Percentiles rank a stretch among this genome's conserved stretches.
These are phyloP conservation scores for Hyposmocoma kahamanoa DNA, from an alignment of 1,140 invertebrate species.

Conservation along the genomic window DNA sequence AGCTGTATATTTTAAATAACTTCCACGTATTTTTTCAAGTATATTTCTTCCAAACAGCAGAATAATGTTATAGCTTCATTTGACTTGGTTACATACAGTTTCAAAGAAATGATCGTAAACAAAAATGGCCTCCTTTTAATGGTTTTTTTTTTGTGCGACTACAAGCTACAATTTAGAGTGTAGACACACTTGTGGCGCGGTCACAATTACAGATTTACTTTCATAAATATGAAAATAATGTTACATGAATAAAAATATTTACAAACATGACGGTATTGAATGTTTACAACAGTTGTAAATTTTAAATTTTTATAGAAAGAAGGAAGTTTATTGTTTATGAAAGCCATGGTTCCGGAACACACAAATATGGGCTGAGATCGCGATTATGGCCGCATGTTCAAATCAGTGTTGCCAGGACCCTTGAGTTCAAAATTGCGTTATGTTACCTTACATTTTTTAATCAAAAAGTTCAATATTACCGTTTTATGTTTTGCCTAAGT, in stretches of 20 bases:
- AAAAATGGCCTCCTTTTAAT: slow-evolving; percentile 33
- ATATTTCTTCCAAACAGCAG: too few relatives aligned
- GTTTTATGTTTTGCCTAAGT: too few relatives aligned
- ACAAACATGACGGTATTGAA: neutral
- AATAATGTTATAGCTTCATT: too few relatives aligned
- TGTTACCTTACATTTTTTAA: too few relatives aligned
- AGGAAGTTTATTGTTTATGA: neutral
- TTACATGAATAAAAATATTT: neutral
- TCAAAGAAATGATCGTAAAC: slow-evolving; percentile 37
- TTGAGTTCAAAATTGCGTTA: too few relatives aligned
- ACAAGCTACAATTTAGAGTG: neutral
- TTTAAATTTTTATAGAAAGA: neutral
- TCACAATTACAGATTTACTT: neutral
- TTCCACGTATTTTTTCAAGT: too few relatives aligned
- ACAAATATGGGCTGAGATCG: too few relatives aligned
- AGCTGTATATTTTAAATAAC: too few relatives aligned
- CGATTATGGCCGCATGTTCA: too few relatives aligned
- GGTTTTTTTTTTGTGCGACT: slow-evolving; percentile 21
- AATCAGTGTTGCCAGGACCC: too few relatives aligned
- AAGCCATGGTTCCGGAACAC: neutral
- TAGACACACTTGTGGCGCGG: neutral
- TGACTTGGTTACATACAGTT: slow-evolving; percentile 27
- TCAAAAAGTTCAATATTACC: too few relatives aligned
- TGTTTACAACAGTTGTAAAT: neutral
- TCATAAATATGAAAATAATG: neutral